These are phyloP conservation scores for Drosophila insularis DNA, from an alignment of 1,140 invertebrate species.

Conservation along the genomic window DNA sequence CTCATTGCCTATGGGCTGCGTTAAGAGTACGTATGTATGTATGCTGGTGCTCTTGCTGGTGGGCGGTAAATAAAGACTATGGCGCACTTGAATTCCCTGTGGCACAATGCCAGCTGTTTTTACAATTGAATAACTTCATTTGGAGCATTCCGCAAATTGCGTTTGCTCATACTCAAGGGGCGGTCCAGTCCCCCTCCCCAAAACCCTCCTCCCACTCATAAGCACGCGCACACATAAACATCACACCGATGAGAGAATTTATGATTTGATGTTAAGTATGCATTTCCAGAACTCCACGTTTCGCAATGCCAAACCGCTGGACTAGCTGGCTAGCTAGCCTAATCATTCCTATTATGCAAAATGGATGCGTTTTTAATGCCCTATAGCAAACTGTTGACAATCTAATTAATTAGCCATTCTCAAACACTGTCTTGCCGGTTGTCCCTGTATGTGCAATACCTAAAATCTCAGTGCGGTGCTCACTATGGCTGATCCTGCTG, in stretches of 20 bases:
- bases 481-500: conserved; percentile 27
- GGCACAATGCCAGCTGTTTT: conserved; percentile 73
- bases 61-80: conserved; percentile 15
- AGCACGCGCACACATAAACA: conserved; percentile 43
- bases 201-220: neutral
- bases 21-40: neutral
- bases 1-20: conserved; percentile 10
- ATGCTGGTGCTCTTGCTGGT: neutral
- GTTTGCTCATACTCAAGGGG: conserved; percentile 49
- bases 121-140: conserved; percentile 78
- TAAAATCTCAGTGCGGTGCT: conserved; percentile 45
- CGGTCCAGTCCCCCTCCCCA: neutral
- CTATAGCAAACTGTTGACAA: conserved; percentile 33
- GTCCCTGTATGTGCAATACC: conserved; percentile 66
- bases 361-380: conserved; percentile 42
- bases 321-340: conserved; percentile 1
- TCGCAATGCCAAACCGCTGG: neutral
- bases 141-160: conserved; percentile 67
- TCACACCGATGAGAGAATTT: conserved; percentile 36
- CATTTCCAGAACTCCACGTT: neutral
- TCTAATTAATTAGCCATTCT: conserved; percentile 53
- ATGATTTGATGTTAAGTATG: conserved; percentile 52
- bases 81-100: conserved; percentile 47
- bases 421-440: neutral
- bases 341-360: neutral